phyloP scores from a whole-genome alignment of 1,140 invertebrate species.

The Helicoverpa zea region DNA sequence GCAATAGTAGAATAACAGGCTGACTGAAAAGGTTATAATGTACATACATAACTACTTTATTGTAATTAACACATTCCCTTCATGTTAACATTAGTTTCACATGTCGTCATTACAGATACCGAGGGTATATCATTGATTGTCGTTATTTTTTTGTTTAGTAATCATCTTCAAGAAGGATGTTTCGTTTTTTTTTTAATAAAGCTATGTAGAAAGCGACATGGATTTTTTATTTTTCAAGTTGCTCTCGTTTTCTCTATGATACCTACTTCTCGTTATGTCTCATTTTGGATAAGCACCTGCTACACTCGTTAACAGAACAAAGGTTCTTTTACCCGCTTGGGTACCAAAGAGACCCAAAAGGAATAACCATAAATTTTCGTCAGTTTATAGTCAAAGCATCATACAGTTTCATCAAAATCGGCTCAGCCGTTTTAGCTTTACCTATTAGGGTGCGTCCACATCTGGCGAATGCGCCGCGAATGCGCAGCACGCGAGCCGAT shows the following conservation, averaged over 20 bases:
- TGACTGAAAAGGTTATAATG: not conserved
- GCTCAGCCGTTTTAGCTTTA: no score
- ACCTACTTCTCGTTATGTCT: no score
- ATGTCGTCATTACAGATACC: not conserved
- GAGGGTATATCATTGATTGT: conserved; percentile 40
- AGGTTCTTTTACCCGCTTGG: no score
- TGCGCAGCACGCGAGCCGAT: no score
- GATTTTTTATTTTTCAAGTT: conserved; percentile 48
- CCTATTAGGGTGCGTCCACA: no score
- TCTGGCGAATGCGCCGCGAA: no score
- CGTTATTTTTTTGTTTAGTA: conserved; percentile 45
- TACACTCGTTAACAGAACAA: no score
- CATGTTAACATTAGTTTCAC: not conserved
- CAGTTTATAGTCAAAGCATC: no score
- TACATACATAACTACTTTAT: conserved; percentile 35
- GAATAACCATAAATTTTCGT: no score
- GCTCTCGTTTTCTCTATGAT: not conserved
- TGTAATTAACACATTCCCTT: conserved; percentile 47
- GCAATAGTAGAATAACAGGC: not conserved
- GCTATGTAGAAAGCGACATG: conserved; percentile 31
- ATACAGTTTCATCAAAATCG: no score
- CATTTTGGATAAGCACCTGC: no score
- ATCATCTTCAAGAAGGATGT: conserved; percentile 3
- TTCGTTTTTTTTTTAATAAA: conserved; percentile 40
- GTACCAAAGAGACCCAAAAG: no score